phyloP scores from a whole-genome alignment of 1,140 invertebrate species.

The Cylas formicarius region DNA sequence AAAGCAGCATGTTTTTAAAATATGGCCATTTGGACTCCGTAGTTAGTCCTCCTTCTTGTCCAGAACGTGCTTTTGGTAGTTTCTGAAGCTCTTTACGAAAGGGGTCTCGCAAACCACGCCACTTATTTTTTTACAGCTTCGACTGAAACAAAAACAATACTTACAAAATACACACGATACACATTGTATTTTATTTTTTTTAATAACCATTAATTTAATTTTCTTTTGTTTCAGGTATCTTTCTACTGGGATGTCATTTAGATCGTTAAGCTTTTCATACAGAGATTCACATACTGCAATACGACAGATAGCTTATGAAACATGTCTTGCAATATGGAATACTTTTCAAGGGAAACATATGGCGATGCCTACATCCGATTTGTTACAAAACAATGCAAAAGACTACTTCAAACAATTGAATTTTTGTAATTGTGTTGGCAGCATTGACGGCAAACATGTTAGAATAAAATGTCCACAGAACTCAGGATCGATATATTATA shows the following conservation, averaged over 20 bases:
- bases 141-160: too few species aligned
- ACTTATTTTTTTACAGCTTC: too few species aligned
- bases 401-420: slow-evolving; percentile 4
- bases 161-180: too few species aligned
- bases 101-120: too few species aligned
- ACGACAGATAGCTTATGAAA: slow-evolving; percentile 9
- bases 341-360: slow-evolving; percentile 5
- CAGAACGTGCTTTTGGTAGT: too few species aligned
- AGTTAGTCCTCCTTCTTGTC: too few species aligned
- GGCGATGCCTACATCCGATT: slow-evolving; percentile 4
- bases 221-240: slow-evolving; percentile 23
- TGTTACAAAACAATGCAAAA: background rate
- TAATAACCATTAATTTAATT: too few species aligned
- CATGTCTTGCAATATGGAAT: slow-evolving; percentile 12
- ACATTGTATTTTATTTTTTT: too few species aligned
- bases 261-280: slow-evolving; percentile 11
- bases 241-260: slow-evolving; percentile 16
- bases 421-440: slow-evolving; percentile 15
- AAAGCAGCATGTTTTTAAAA: too few species aligned
- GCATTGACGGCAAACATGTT: slow-evolving; percentile 15
- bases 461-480: slow-evolving; percentile 1
- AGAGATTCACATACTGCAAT: slow-evolving; percentile 15
- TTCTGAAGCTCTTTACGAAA: too few species aligned
- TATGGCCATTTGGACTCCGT: too few species aligned
- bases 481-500: slow-evolving; percentile 20